These are phyloP conservation scores for Epirrhoe alternata DNA, from an alignment of 2,888 invertebrate genomes.

Conservation along the genomic window DNA sequence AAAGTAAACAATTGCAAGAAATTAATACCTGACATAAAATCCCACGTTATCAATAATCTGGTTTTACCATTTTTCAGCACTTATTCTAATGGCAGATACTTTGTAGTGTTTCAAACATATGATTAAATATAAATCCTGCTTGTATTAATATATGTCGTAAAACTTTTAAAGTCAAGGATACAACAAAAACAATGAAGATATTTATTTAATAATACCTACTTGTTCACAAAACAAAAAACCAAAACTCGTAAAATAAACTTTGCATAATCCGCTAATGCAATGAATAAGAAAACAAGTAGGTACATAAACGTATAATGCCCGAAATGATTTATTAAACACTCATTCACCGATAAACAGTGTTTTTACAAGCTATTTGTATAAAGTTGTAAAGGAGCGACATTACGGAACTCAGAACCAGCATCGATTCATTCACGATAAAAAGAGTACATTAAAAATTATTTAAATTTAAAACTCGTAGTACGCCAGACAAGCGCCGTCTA, in stretches of 20 bases:
- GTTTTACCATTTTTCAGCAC: neutral
- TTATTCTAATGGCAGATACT: neutral
- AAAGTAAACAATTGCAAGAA: neutral
- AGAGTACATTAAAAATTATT: slow-evolving; percentile 58
- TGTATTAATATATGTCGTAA: neutral
- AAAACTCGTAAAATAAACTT: slow-evolving; percentile 23
- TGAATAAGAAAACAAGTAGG: slow-evolving; percentile 20
- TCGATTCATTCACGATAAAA: slow-evolving; percentile 48
- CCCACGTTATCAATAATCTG: neutral
- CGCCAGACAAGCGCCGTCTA: slow-evolving; percentile 61
- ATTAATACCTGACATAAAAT: neutral
- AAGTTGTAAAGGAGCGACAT: slow-evolving; percentile 42
- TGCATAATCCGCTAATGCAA: slow-evolving; percentile 34
- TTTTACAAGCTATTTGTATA: slow-evolving; percentile 39
- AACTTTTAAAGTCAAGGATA: neutral
- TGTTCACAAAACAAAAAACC: slow-evolving; percentile 23
- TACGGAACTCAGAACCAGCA: slow-evolving; percentile 36
- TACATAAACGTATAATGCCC: slow-evolving; percentile 26
- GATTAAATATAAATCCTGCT: no score
- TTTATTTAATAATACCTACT: slow-evolving; percentile 7
- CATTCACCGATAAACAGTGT: slow-evolving; percentile 35
- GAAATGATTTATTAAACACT: slow-evolving; percentile 33
- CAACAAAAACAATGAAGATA: neutral
- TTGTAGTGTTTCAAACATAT: neutral
- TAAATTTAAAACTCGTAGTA: slow-evolving; percentile 62